Conservation (phyloP, 2,113 vertebrate species). For the Vimba vimba region DNA sequence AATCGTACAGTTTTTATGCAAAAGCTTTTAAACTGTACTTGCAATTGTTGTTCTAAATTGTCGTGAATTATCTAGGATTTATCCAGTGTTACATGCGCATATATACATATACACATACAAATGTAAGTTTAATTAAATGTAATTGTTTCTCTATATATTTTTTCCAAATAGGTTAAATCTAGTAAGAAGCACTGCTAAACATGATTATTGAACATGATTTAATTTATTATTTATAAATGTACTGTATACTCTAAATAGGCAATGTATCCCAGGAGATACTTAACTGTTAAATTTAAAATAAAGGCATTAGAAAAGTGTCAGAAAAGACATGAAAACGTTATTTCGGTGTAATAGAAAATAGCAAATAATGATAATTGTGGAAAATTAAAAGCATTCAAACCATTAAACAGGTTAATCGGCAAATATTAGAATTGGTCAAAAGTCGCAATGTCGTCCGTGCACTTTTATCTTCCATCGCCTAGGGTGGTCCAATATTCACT, state of each 20-base stretch:
- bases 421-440: not conserved
- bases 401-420: not conserved
- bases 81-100: not conserved
- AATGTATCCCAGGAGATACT: not conserved
- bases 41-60: not conserved
- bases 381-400: not conserved
- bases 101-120: too few species aligned
- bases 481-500: not conserved
- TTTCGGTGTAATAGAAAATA: not conserved
- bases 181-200: not conserved
- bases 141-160: not conserved
- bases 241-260: not conserved
- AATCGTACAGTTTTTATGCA: not conserved
- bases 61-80: not conserved
- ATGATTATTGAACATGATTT: not conserved
- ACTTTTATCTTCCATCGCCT: not conserved
- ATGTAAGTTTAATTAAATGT: too few species aligned
- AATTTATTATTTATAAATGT: not conserved
- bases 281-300: not conserved
- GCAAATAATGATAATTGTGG: not conserved
- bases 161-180: not conserved
- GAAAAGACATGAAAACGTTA: not conserved
- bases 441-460: not conserved
- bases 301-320: not conserved
- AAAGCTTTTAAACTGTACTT: not conserved